Evolutionary conservation across 2,888 invertebrate genomes (phyloP).

Genomic region (Hydrotaea diabolus): DNA sequence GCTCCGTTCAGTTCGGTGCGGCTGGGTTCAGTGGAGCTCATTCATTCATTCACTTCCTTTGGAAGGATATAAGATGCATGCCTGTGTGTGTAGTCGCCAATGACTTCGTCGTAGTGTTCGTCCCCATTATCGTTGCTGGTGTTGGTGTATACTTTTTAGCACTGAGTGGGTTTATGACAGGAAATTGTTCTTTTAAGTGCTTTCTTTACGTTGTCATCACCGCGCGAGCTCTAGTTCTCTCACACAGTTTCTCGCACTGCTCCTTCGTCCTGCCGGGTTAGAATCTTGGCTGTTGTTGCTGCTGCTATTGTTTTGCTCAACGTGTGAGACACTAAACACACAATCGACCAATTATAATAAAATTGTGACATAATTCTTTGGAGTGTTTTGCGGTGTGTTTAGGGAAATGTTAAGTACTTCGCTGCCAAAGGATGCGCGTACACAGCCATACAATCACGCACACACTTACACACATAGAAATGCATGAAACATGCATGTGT

Average conservation of each 20-base stretch:
- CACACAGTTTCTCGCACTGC: not conserved
- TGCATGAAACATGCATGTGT: not conserved
- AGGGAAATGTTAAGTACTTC: slow-evolving; percentile 31
- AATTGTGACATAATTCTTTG: slow-evolving; percentile 36
- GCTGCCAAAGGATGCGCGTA: not conserved
- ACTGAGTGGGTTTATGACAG: slow-evolving; percentile 48
- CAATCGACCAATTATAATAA: slow-evolving; percentile 41
- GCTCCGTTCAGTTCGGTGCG: not conserved
- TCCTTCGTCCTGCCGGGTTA: not conserved
- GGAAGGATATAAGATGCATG: slow-evolving; percentile 18
- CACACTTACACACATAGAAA: not conserved
- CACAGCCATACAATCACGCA: not conserved
- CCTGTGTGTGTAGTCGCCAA: not conserved
- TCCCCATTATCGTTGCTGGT: not conserved
- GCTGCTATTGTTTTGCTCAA: not conserved
- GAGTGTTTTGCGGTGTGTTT: slow-evolving; percentile 31
- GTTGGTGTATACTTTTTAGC: slow-evolving; percentile 12
- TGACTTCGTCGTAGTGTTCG: not conserved
- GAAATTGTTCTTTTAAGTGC: slow-evolving; percentile 46
- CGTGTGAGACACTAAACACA: slow-evolving; percentile 35
- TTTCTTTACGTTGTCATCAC: not conserved
- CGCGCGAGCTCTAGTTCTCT: not conserved
- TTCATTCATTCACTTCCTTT: slow-evolving; percentile 35
- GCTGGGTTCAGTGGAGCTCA: not conserved
- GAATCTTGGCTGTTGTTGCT: too few species aligned